These are phyloP conservation scores for Alethe diademata DNA, from an alignment of 2,113 vertebrate genomes.

Conservation along the genomic window DNA sequence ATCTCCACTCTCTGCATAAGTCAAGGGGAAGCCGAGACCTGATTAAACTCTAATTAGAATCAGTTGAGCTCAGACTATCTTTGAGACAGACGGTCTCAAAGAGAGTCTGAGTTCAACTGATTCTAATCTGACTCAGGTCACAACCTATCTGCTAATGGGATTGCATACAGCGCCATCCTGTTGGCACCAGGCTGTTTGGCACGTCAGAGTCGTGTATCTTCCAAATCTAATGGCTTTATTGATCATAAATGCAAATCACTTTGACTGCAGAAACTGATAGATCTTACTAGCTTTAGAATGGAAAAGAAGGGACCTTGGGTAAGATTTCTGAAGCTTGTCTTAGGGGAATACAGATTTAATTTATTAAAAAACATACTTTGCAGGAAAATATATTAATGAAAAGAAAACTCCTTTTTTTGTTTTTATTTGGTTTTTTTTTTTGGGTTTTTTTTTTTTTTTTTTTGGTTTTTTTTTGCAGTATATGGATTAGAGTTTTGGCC, in stretches of 20 bases:
- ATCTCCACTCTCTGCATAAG: background rate
- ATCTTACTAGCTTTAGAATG: background rate
- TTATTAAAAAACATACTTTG: background rate
- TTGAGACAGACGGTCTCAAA: background rate
- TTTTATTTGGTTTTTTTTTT: background rate
- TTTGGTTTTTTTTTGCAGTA: background rate
- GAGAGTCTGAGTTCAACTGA: background rate
- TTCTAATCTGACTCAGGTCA: background rate
- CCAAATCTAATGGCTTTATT: background rate
- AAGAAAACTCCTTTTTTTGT: background rate
- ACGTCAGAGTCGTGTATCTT: background rate
- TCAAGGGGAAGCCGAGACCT: background rate
- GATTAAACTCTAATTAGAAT: background rate
- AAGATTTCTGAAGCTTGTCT: background rate
- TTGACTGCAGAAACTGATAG: background rate
- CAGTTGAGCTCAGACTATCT: background rate
- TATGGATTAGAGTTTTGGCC: background rate
- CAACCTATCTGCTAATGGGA: fast-evolving
- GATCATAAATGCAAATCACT: background rate
- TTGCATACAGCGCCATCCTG: background rate
- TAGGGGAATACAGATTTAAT: background rate
- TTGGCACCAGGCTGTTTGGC: background rate
- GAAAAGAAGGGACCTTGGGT: background rate
- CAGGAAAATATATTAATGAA: background rate
- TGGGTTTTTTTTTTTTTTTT: background rate